phyloP scores from a whole-genome alignment of 53 echinoderm and acorn worm species.

The Mesocentrotus franciscanus region DNA sequence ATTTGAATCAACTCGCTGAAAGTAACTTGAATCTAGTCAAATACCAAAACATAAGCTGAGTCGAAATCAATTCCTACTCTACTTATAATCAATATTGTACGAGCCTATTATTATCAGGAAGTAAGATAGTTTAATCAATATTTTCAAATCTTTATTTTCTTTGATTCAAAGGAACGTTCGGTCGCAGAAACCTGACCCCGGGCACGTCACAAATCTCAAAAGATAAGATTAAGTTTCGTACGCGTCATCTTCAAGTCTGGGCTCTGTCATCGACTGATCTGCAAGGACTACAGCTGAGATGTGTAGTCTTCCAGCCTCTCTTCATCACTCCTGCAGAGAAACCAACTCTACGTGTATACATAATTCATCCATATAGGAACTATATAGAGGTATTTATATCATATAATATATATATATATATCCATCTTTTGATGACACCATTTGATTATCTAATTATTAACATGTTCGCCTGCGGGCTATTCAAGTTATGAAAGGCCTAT shows the following conservation, averaged over 20 bases:
- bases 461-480: too few relatives aligned
- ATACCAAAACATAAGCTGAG: too few relatives aligned
- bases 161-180: background rate
- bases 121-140: too few relatives aligned
- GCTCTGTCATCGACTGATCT: background rate
- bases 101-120: background rate
- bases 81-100: background rate
- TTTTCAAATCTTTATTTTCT: background rate
- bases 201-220: background rate
- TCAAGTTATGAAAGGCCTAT: too few relatives aligned
- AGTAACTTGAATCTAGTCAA: too few relatives aligned
- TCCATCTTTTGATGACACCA: background rate
- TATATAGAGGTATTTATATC: background rate
- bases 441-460: too few relatives aligned
- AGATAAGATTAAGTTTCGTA: background rate
- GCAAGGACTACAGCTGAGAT: background rate
- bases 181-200: background rate
- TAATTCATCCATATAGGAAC: background rate
- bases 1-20: too few relatives aligned
- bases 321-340: background rate
- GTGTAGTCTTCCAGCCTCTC: background rate
- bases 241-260: background rate
- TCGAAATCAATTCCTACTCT: background rate
- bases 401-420: background rate
- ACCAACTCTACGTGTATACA: background rate